A percentile compares a stretch with the other conserved stretches of the same genome.
Conservation (phyloP, 2,113 vertebrate genomes). For the Hyperopisus bebe region DNA sequence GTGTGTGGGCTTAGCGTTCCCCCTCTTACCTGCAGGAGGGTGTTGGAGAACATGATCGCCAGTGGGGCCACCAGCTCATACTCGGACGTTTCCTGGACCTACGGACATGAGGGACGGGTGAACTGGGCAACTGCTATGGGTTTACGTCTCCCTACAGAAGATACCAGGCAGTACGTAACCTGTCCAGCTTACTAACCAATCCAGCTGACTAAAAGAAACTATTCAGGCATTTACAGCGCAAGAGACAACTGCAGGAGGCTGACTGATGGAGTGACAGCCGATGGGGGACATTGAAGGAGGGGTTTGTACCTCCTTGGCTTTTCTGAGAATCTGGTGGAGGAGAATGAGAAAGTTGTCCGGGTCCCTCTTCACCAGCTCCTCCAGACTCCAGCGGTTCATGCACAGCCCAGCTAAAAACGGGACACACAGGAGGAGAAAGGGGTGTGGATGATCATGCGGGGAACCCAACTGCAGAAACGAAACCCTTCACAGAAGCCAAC, state of each 20-base stretch:
- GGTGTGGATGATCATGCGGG: background rate
- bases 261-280: background rate
- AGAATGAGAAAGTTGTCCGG: slow-evolving; percentile 86
- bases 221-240: background rate
- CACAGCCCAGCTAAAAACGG: slow-evolving; percentile 71
- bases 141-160: background rate
- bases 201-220: background rate
- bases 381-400: slow-evolving; percentile 93
- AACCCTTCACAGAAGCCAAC: background rate
- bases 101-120: slow-evolving; percentile 20
- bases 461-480: background rate
- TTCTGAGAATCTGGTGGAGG: slow-evolving; percentile 82
- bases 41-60: slow-evolving; percentile 83
- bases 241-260: background rate
- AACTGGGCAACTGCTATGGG: background rate
- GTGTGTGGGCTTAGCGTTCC: background rate
- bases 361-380: slow-evolving; percentile 88
- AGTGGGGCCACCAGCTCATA: slow-evolving; percentile 83
- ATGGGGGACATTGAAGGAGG: background rate
- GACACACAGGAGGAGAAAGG: slow-evolving; percentile 13
- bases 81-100: slow-evolving; percentile 83
- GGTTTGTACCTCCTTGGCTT: slow-evolving; percentile 72
- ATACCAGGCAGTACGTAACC: background rate
- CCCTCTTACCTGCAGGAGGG: slow-evolving; percentile 76
- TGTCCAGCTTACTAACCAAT: background rate